These are phyloP conservation scores for Myoxocephalus aenaeus DNA, from an alignment of 2,797 vertebrate species.

Conservation along the genomic window DNA sequence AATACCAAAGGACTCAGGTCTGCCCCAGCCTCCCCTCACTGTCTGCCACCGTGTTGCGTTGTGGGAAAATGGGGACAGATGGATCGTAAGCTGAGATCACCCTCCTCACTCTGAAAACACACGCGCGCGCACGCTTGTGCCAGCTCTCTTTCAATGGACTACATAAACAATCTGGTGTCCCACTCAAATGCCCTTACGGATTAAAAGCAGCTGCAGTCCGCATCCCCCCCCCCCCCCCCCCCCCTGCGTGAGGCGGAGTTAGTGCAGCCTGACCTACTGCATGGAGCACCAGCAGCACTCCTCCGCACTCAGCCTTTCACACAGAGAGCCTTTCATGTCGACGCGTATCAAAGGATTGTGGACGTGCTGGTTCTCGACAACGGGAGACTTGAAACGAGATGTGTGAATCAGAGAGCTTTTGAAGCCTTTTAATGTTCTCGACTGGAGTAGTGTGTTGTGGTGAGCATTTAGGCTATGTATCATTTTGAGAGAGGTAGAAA, in stretches of 20 bases:
- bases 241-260: constrained; percentile 45
- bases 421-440: constrained; percentile 5
- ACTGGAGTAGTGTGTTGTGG: background rate
- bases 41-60: constrained; percentile 52
- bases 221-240: constrained; percentile 20
- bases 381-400: constrained; percentile 16
- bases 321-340: constrained; percentile 32
- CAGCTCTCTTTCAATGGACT: constrained; percentile 59
- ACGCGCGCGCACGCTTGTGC: constrained; percentile 21
- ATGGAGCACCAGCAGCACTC: constrained; percentile 21
- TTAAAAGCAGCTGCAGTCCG: constrained; percentile 68
- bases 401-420: background rate
- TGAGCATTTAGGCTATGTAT: background rate
- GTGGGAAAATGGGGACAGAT: constrained; percentile 67
- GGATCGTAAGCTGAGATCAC: constrained; percentile 54
- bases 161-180: constrained; percentile 68
- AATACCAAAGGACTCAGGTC: constrained; percentile 42
- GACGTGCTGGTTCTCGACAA: constrained; percentile 10
- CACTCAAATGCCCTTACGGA: constrained; percentile 67
- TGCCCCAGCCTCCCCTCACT: constrained; percentile 42
- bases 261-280: constrained; percentile 55
- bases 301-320: constrained; percentile 55
- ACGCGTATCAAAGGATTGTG: constrained; percentile 30
- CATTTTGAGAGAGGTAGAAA: constrained; percentile 6
- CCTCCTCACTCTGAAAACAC: constrained; percentile 22